A percentile compares a stretch with the other conserved stretches of the same genome.
Evolutionary conservation across 2,888 invertebrate genomes (phyloP).

Genomic region (Drosophila subquinaria): DNA sequence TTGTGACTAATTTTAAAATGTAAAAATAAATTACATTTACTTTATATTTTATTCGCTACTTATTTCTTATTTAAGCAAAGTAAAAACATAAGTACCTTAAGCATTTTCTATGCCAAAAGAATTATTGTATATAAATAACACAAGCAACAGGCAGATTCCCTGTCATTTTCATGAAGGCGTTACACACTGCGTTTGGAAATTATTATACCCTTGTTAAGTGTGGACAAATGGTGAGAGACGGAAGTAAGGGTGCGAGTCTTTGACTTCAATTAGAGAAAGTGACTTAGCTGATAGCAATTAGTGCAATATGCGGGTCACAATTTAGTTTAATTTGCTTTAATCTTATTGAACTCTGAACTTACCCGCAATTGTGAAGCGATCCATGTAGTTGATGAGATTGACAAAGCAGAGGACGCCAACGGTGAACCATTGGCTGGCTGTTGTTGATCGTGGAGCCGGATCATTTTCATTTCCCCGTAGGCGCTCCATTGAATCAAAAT

Average conservation of each 20-base stretch:
- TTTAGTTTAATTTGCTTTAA: constrained; percentile 1
- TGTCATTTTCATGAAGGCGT: not conserved
- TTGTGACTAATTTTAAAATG: not conserved
- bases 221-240: not conserved
- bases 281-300: constrained; percentile 27
- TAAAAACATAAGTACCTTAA: not conserved
- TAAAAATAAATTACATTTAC: no score
- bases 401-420: constrained; percentile 95
- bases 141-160: not conserved
- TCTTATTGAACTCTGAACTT: constrained; percentile 48
- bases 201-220: not conserved
- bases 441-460: not conserved
- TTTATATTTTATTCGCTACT: no score
- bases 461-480: constrained; percentile 22
- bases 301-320: constrained; percentile 34
- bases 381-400: constrained; percentile 99
- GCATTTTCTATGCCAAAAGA: not conserved
- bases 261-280: constrained; percentile 41
- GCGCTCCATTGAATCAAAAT: constrained; percentile 78
- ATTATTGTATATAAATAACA: not conserved
- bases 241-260: not conserved
- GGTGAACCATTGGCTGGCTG: constrained; percentile 86
- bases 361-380: constrained; percentile 98
- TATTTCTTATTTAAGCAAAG: no score
- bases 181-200: not conserved